Evolutionary conservation across 2,113 vertebrate genomes (phyloP).

Genomic region (Connochaetes taurinus): DNA sequence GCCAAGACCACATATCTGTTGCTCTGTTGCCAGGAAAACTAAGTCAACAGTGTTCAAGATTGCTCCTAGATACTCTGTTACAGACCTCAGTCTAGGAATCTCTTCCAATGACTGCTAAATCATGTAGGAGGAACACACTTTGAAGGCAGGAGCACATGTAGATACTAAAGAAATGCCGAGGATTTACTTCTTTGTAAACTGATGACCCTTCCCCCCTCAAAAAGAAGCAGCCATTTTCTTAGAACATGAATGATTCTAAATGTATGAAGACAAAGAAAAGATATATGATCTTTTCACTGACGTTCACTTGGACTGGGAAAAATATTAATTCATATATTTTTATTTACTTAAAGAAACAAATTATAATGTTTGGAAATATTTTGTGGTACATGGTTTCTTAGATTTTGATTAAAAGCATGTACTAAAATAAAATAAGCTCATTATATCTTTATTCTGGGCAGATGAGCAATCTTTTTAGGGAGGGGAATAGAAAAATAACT

Average conservation of each 20-base stretch:
- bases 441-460: background rate
- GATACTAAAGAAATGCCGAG: background rate
- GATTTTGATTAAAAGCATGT: background rate
- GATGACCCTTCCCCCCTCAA: background rate
- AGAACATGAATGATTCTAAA: background rate
- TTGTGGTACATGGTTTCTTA: background rate
- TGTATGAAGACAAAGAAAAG: background rate
- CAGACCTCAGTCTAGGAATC: background rate
- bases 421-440: background rate
- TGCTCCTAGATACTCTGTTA: background rate
- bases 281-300: background rate
- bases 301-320: background rate
- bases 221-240: background rate
- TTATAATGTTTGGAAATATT: background rate
- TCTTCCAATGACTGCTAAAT: background rate
- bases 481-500: background rate
- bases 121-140: background rate
- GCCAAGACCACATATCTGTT: background rate
- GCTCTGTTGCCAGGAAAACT: constrained; percentile 1
- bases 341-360: background rate
- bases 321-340: background rate
- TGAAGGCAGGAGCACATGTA: background rate
- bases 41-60: background rate
- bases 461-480: background rate
- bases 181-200: background rate